Evolutionary conservation across 2,888 invertebrate species (phyloP), one percentile per base, ranked within the genome.

Genomic region (Latrodectus elegans): DNA sequence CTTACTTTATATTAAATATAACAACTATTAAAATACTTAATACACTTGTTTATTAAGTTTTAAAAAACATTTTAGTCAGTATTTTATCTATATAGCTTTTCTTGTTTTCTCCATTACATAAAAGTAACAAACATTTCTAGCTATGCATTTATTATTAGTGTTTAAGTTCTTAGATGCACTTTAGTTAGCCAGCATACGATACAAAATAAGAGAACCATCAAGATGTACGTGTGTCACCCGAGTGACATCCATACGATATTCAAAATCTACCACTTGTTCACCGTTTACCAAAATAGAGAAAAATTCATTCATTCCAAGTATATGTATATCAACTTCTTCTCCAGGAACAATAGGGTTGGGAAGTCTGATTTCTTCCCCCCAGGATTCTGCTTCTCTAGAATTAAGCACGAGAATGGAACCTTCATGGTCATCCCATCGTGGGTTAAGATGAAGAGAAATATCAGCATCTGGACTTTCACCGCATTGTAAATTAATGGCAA

Each of bases 361-460:
- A 9, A 72, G 78, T 4, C 89, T 71, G n/a, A 87, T 22, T 60
- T 89, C 89, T 11, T 86, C 86, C 9, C 80, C 89, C 89, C 89
- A 89, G 22, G 70, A 72, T 12, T 76, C 89, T 11, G 60, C 87
- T 17, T 89, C 77, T 51, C 73, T 49, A 10, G 76, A 76, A 73
- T 89, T 89, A n/a, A 85, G 53, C 4, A 89, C 87, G 8, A 87
- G 38, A 4, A 81, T 81, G 9, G 67, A 52, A 49, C 77, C 81
- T 15, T 22, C 55, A 52, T 84, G 49, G 22, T 78, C 72, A 49
- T 80, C 80, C 81, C 84, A 89, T 4, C 89, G 67, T 4, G 89
- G 86, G 51, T 89, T 89, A 80, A 87, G 84, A 22, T 89, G 86
- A 10, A 85, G 53, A 10, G 82, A 80, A 17, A 89, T 77, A 12